A percentile compares a stretch with the other conserved stretches of the same genome.
Evolutionary conservation across 2,113 vertebrate species (phyloP).

Genomic region (Tyrannus savana): DNA sequence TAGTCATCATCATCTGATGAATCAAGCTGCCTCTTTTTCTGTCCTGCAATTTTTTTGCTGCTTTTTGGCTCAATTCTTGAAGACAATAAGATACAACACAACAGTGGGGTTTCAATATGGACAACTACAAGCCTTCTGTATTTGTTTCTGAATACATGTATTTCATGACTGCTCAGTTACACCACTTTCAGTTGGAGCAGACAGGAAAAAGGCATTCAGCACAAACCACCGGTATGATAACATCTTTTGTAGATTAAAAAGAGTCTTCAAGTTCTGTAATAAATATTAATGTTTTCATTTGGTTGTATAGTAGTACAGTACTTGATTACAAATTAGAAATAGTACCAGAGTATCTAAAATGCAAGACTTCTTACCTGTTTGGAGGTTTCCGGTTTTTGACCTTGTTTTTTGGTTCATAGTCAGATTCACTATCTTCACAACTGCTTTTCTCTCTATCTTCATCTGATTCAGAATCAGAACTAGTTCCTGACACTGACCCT

Average conservation of each 20-base stretch:
- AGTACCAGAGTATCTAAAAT: background rate
- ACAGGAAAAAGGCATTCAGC: background rate
- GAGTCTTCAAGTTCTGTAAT: background rate
- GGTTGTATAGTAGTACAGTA: background rate
- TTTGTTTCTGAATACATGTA: conserved; percentile 8
- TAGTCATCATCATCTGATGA: conserved; percentile 80
- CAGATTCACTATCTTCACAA: conserved; percentile 90
- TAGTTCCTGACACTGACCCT: conserved; percentile 79
- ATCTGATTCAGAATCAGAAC: conserved; percentile 84
- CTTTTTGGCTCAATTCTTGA: conserved; percentile 86
- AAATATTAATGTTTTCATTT: background rate
- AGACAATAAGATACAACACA: background rate
- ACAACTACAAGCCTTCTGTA: background rate
- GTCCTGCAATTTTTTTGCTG: conserved; percentile 83
- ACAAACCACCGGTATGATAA: background rate
- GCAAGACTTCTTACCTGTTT: conserved; percentile 79
- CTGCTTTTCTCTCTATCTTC: conserved; percentile 81
- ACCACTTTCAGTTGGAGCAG: background rate
- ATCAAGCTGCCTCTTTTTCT: conserved; percentile 83
- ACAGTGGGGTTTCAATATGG: background rate
- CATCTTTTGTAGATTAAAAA: background rate
- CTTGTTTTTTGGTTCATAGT: conserved; percentile 94
- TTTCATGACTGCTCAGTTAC: conserved; percentile 5
- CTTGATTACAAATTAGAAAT: background rate
- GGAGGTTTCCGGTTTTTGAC: conserved; percentile 90